Conservation (phyloP, 2,888 invertebrate genomes). For the Aphodius granarius region DNA sequence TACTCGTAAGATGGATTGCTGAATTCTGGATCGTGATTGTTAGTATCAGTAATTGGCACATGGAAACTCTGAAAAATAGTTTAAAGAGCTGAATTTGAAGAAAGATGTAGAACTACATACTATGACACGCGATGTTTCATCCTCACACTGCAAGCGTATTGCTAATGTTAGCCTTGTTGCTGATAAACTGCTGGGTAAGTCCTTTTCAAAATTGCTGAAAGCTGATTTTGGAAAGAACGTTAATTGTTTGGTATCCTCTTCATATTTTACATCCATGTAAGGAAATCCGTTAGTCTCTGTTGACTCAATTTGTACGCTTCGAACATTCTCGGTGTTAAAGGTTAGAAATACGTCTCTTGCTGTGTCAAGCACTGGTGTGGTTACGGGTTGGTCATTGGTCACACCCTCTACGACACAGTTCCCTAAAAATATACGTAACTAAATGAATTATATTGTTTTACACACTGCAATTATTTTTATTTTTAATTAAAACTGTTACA, state of each 20-base stretch:
- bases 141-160: not conserved
- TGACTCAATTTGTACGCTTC: not conserved
- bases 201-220: not conserved
- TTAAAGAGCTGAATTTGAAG: not conserved
- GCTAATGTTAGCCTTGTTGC: not conserved
- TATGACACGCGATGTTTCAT: not conserved
- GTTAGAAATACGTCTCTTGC: not conserved
- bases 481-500: no score
- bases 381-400: not conserved
- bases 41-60: slow-evolving; percentile 54
- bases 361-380: not conserved
- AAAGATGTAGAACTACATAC: not conserved
- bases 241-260: not conserved
- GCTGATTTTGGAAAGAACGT: not conserved
- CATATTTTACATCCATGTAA: not conserved
- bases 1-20: slow-evolving; percentile 48
- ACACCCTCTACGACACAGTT: not conserved
- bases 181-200: not conserved
- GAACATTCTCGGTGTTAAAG: not conserved
- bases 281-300: not conserved
- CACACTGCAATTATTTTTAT: no score
- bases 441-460: no score
- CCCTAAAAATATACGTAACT: not conserved
- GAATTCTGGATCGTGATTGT: slow-evolving; percentile 57
- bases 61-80: not conserved